Percentiles rank a stretch among this genome's conserved stretches.
phyloP scores from a whole-genome alignment of 2,888 invertebrate genomes.

The Megamerina dolium region DNA sequence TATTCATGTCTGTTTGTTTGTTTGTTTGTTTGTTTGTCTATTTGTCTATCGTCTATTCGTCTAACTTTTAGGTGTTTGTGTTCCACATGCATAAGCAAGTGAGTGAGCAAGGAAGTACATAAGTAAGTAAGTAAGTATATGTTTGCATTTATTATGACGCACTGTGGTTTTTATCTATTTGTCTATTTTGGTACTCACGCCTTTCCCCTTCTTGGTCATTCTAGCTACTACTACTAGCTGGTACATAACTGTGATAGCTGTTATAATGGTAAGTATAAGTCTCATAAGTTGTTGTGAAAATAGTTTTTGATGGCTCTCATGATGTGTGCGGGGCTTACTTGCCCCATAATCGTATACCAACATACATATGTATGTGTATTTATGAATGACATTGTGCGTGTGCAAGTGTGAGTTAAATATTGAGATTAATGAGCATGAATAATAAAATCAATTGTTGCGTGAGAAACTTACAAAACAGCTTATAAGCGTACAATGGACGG shows the following conservation, averaged over 20 bases:
- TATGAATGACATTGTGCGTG: no score
- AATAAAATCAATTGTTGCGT: conserved; percentile 2
- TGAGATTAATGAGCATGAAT: conserved; percentile 6
- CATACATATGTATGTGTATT: no score
- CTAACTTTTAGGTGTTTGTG: neutral
- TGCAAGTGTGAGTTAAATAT: no score
- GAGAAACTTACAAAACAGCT: neutral
- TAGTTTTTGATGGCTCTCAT: conserved; percentile 8
- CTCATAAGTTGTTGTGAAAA: conserved; percentile 1
- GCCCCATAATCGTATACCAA: no score
- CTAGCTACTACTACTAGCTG: no score
- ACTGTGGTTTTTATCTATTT: conserved; percentile 5
- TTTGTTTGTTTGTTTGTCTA: neutral
- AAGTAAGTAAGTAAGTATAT: no score
- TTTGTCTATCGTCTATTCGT: neutral
- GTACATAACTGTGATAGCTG: neutral
- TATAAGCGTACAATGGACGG: no score
- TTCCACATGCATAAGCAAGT: no score
- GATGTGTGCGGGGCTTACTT: neutral
- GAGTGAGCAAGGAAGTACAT: no score
- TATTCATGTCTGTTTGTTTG: conserved; percentile 1
- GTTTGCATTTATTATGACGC: conserved; percentile 7
- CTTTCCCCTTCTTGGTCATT: no score
- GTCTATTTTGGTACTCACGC: no score
- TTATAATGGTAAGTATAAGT: neutral